Evolutionary conservation across 2,888 invertebrate genomes (phyloP).

Genomic region (Drosophila diplacantha): DNA sequence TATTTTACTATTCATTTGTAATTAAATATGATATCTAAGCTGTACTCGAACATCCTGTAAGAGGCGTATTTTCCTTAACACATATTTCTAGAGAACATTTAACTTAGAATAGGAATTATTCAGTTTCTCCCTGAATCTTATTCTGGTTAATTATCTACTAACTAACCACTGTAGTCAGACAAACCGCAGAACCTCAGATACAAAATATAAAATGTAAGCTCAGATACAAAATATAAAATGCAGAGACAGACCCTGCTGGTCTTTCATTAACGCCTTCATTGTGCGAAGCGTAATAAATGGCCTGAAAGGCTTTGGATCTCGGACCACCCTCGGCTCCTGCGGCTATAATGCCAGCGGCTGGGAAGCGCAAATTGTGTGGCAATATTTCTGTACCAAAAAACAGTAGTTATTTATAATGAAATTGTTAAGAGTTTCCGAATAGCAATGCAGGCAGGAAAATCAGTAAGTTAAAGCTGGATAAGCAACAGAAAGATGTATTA

Average conservation of each 20-base stretch:
- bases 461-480: not conserved
- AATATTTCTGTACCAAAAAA: slow-evolving; percentile 10
- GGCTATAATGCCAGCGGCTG: slow-evolving; percentile 18
- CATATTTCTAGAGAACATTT: not conserved
- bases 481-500: not conserved
- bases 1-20: not conserved
- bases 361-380: slow-evolving; percentile 28
- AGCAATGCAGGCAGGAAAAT: not conserved
- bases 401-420: slow-evolving; percentile 11
- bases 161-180: not conserved
- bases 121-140: not conserved
- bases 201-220: slow-evolving; percentile 5
- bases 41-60: not conserved
- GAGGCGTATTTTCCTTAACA: too few relatives aligned
- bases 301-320: slow-evolving; percentile 25
- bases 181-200: slow-evolving; percentile 1
- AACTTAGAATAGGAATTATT: not conserved
- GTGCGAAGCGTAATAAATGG: slow-evolving; percentile 31
- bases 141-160: not conserved
- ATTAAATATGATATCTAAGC: not conserved
- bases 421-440: slow-evolving; percentile 3
- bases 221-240: slow-evolving; percentile 12
- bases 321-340: slow-evolving; percentile 16
- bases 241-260: slow-evolving; percentile 8
- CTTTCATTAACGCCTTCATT: slow-evolving; percentile 40